phyloP scores from a whole-genome alignment of 2,888 invertebrate species.

The Amaurobius ferox region DNA sequence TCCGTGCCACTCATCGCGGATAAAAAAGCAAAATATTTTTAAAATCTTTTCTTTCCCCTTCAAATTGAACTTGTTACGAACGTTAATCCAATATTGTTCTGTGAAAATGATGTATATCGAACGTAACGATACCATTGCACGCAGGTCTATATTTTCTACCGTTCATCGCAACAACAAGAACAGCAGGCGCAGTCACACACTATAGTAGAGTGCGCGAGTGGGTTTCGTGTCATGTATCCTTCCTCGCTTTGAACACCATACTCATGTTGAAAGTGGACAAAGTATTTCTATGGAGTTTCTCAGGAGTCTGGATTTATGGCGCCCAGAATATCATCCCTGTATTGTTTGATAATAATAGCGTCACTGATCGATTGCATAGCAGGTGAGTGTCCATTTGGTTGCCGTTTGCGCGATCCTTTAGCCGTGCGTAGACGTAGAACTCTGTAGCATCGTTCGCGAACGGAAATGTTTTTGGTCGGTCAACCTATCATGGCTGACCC shows the following conservation, averaged over 20 bases:
- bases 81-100: no score
- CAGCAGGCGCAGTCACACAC: constrained; percentile 56
- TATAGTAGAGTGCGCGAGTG: constrained; percentile 59
- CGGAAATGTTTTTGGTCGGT: constrained; percentile 72
- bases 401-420: constrained; percentile 14
- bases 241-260: constrained; percentile 49
- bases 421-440: constrained; percentile 42
- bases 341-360: constrained; percentile 82
- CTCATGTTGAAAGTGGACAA: constrained; percentile 68
- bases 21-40: no score
- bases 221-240: constrained; percentile 67
- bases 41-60: no score
- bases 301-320: constrained; percentile 88
- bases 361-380: constrained; percentile 75
- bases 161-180: constrained; percentile 24
- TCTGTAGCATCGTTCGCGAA: constrained; percentile 40
- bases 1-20: no score
- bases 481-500: constrained; percentile 70
- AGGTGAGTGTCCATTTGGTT: constrained; percentile 69
- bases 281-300: constrained; percentile 77
- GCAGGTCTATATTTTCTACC: background rate
- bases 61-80: background rate
- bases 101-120: no score
- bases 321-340: constrained; percentile 86
- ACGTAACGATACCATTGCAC: no score